Base-by-base conservation (phyloP, 2,113 vertebrate genomes). In the Oncorhynchus kisutch region DNA sequence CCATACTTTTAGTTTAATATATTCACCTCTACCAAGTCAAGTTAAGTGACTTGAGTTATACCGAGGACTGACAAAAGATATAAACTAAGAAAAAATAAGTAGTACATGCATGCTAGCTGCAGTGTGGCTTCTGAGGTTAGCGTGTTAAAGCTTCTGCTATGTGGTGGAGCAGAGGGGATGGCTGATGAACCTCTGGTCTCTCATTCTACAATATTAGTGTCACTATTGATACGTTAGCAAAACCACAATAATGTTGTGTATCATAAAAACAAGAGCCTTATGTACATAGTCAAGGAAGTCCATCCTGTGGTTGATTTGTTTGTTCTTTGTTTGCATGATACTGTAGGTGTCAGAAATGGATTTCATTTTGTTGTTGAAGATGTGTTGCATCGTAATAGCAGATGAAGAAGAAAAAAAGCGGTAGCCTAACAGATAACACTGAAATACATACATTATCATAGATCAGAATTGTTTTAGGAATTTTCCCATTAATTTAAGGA, bases 101-200 rank as follows among this genome's bases (percentile, higher is more conserved):
- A 68, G 45, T 60, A 64, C 29, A 67, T 75, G 69, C 68, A 78
- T 57, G 69, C 60, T n/a, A 48, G n/a, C n/a, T 54, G 51, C 18
- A 82, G 72, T 88, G 85, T 77, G 88, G 84, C 83, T 90, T 86
- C 57, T 79, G 65, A 84, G 48, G 78, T 78, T 66, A 76, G 72
- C 76, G 70, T 64, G 72, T 83, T 85, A 72, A 72, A 18, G 51
- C 16, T 18, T 54, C 51, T 18, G 51, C 51, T 54, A 54, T 85
- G 78, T 14, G 80, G 82, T 83, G 72, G 75, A 69, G 72, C 77
- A 84, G 79, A 86, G 84, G 82, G 88, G 86, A 86, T 66, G 59
- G 18, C 14, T 90, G 84, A 80, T 75, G 82, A 70, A 72, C 75
- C 76, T 77, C 48, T 45, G 9, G 39, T 85, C 87, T 22, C 59